phyloP scores from a whole-genome alignment of 2,797 vertebrate genomes.

The Dryobates pubescens region DNA sequence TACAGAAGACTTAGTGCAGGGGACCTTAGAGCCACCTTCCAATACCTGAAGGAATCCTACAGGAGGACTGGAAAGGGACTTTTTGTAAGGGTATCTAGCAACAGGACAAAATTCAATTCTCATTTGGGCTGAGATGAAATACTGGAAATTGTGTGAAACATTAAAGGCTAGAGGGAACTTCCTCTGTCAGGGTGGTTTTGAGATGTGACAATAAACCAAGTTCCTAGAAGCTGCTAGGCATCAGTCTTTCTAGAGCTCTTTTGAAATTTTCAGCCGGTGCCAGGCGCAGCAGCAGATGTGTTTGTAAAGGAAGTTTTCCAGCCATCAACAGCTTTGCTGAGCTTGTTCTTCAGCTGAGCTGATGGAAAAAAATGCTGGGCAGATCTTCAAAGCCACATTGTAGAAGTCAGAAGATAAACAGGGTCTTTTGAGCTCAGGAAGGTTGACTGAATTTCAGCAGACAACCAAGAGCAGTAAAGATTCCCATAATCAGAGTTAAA shows the following conservation, averaged over 20 bases:
- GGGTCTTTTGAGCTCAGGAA: not conserved
- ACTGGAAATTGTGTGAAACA: not conserved
- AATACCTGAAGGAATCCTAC: too few species aligned
- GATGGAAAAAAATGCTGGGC: slow-evolving; percentile 2
- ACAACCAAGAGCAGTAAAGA: not conserved
- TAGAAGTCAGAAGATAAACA: not conserved
- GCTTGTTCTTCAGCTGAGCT: slow-evolving; percentile 3
- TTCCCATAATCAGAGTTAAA: not conserved
- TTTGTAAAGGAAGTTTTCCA: slow-evolving; percentile 45
- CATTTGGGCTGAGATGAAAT: not conserved
- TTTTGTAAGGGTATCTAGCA: too few species aligned
- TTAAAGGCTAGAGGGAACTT: not conserved
- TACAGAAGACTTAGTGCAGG: too few species aligned
- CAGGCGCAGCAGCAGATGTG: slow-evolving; percentile 32
- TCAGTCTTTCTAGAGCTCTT: not conserved
- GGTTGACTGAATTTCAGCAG: not conserved
- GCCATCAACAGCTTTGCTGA: slow-evolving; percentile 42
- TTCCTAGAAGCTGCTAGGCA: not conserved
- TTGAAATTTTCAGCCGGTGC: not conserved
- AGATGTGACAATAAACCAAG: not conserved
- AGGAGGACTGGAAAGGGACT: too few species aligned
- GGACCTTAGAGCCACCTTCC: too few species aligned
- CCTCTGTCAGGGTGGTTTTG: not conserved
- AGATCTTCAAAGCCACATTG: slow-evolving; percentile 37
- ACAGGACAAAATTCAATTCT: not conserved